These are phyloP conservation scores for Epizoanthus rinbou DNA, from an alignment of 92 coral and sea anemone genomes.

Conservation along the genomic window DNA sequence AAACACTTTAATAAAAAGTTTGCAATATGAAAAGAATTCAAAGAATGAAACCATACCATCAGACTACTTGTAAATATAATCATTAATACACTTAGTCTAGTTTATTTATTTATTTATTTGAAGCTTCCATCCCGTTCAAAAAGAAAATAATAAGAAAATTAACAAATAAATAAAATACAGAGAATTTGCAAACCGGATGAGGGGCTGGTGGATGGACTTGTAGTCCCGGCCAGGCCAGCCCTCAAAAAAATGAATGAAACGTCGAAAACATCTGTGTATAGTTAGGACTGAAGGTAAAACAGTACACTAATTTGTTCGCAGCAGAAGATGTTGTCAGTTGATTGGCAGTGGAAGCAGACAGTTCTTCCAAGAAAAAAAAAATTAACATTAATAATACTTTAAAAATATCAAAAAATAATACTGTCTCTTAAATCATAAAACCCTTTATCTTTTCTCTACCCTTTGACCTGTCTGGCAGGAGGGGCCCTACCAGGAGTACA, in stretches of 20 bases:
- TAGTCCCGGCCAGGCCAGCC: slow-evolving; percentile 17
- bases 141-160: slow-evolving; percentile 19
- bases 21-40: slow-evolving; percentile 20
- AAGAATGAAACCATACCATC: slow-evolving; percentile 22
- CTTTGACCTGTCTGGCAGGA: slow-evolving; percentile 21
- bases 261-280: slow-evolving; percentile 15
- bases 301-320: slow-evolving; percentile 18
- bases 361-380: slow-evolving; percentile 3
- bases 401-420: slow-evolving; percentile 13
- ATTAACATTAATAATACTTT: slow-evolving; percentile 10
- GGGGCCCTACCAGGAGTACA: slow-evolving; percentile 22
- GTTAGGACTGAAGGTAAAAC: slow-evolving; percentile 26
- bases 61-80: slow-evolving; percentile 17
- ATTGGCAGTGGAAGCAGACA: slow-evolving; percentile 21
- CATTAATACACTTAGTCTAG: slow-evolving; percentile 21
- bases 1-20: slow-evolving; percentile 22
- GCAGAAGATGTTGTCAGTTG: slow-evolving; percentile 27
- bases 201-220: too few relatives aligned
- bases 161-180: slow-evolving; percentile 17
- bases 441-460: slow-evolving; percentile 17
- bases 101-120: slow-evolving; percentile 21
- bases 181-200: too few relatives aligned
- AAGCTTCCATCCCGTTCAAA: slow-evolving; percentile 24
- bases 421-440: too few relatives aligned
- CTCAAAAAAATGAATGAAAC: slow-evolving; percentile 18